phyloP scores from a whole-genome alignment of 2,797 vertebrate genomes.

The Parambassis ranga region DNA sequence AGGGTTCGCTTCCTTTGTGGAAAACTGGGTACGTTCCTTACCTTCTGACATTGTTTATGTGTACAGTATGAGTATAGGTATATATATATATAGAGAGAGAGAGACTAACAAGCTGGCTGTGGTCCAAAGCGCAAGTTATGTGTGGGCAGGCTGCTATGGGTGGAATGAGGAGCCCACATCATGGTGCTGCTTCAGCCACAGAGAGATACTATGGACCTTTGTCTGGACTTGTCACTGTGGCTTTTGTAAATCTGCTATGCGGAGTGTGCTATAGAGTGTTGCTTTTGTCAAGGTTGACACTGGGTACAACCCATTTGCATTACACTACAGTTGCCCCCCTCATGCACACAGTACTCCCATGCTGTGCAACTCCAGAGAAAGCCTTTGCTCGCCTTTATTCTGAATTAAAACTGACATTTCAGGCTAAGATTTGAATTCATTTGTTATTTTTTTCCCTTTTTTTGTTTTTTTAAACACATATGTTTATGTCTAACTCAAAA shows the following conservation, averaged over 20 bases:
- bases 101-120: not conserved
- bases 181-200: not conserved
- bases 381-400: not conserved
- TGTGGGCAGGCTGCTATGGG: not conserved
- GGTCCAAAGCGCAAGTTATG: not conserved
- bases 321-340: not conserved
- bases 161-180: conserved; percentile 25
- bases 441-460: too few relatives aligned
- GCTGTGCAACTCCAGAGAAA: not conserved
- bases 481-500: too few relatives aligned
- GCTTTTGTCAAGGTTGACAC: not conserved
- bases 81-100: not conserved
- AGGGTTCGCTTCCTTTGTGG: conserved; percentile 93
- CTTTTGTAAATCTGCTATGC: not conserved
- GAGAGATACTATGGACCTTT: not conserved
- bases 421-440: not conserved
- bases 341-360: not conserved
- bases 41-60: not conserved
- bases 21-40: conserved; percentile 83
- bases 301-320: not conserved
- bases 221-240: conserved; percentile 5
- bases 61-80: not conserved
- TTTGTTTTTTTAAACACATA: too few relatives aligned
- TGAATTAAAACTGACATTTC: not conserved
- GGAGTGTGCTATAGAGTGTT: not conserved